Evolutionary conservation across 2,888 invertebrate species (phyloP).

Genomic region (Cantharis rufa): DNA sequence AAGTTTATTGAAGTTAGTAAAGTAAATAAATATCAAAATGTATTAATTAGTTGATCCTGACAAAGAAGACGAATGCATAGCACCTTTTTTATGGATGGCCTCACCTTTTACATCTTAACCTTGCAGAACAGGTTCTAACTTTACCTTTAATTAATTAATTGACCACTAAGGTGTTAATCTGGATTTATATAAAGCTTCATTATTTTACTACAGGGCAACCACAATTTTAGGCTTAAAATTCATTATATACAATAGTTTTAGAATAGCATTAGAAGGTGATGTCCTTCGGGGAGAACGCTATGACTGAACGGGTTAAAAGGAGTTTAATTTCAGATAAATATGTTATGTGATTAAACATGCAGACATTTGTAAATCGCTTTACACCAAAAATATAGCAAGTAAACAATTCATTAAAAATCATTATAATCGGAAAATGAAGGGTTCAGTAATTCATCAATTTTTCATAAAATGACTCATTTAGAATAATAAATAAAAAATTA

Average conservation of each 20-base stretch:
- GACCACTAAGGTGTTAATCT: neutral
- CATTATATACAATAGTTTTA: no score
- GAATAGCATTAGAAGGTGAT: neutral
- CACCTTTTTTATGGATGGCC: no score
- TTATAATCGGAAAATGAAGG: neutral
- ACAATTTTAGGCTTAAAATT: neutral
- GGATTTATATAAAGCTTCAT: neutral
- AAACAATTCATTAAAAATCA: neutral
- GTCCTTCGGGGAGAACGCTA: neutral
- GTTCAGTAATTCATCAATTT: neutral
- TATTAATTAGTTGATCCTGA: no score
- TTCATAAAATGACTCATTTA: neutral
- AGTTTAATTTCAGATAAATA: neutral
- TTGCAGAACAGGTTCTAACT: neutral
- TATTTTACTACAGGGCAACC: neutral
- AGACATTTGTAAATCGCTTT: neutral
- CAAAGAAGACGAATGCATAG: no score
- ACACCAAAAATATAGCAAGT: neutral
- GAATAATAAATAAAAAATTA: neutral
- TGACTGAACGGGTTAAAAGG: neutral
- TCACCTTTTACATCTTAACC: neutral
- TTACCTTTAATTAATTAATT: neutral
- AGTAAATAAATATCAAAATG: no score
- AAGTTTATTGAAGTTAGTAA: no score
- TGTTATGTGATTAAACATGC: neutral